Conservation (phyloP, 2,888 invertebrate genomes). For the Rotaria socialis region DNA sequence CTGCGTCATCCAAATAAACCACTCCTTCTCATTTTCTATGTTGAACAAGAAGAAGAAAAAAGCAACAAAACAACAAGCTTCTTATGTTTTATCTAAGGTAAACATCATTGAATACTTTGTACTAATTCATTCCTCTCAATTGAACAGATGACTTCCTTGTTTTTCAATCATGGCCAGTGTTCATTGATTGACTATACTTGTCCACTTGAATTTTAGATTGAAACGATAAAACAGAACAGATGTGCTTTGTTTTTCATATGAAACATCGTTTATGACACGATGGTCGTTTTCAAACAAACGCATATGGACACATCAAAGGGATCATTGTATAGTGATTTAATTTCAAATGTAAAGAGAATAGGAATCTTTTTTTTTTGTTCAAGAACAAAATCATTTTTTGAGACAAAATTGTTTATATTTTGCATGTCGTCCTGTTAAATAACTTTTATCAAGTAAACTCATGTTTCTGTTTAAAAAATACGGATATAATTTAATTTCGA, state of each 20-base stretch:
- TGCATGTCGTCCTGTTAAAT: too few relatives aligned
- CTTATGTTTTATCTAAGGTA: neutral
- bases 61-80: neutral
- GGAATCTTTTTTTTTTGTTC: too few relatives aligned
- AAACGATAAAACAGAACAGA: neutral
- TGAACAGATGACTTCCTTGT: conserved; percentile 16
- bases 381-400: too few relatives aligned
- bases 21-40: neutral
- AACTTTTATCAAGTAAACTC: too few relatives aligned
- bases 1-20: neutral
- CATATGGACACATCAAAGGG: conserved; percentile 5
- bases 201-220: neutral
- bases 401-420: too few relatives aligned
- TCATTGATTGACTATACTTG: neutral
- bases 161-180: conserved; percentile 7
- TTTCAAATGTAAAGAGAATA: neutral
- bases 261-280: conserved; percentile 13
- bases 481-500: too few relatives aligned
- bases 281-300: neutral
- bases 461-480: too few relatives aligned
- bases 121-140: conserved; percentile 17
- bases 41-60: neutral
- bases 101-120: neutral
- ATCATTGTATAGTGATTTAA: neutral
- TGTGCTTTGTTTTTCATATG: neutral